Conservation (phyloP, 2,797 vertebrate genomes). For the Molothrus ater region DNA sequence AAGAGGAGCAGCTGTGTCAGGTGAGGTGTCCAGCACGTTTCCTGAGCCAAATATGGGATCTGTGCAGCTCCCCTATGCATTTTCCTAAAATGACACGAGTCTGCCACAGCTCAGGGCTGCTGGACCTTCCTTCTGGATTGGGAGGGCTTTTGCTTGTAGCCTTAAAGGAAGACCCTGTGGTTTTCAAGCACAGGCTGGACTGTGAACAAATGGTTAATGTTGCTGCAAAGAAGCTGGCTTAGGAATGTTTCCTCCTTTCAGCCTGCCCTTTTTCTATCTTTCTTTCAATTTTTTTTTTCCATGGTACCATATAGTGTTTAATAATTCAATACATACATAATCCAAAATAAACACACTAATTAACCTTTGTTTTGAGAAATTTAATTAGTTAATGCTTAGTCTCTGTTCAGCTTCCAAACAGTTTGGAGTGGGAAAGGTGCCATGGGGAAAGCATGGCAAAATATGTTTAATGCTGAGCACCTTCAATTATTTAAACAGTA, state of each 20-base stretch:
- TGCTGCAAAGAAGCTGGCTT: background rate
- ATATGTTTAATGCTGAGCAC: constrained; percentile 51
- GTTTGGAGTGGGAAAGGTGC: constrained; percentile 56
- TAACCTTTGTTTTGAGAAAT: constrained; percentile 68
- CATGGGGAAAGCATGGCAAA: constrained; percentile 45
- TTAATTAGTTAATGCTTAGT: constrained; percentile 57
- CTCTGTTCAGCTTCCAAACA: constrained; percentile 45
- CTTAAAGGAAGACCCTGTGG: background rate
- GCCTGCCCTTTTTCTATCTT: background rate
- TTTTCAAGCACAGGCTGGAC: background rate
- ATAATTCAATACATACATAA: constrained; percentile 31
- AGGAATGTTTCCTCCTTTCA: constrained; percentile 15
- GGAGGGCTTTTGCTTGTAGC: background rate
- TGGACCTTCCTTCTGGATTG: background rate
- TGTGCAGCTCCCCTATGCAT: background rate
- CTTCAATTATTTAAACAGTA: constrained; percentile 57
- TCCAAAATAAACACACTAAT: constrained; percentile 65
- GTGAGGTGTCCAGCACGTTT: fast-evolving
- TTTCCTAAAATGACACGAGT: background rate
- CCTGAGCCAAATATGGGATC: background rate
- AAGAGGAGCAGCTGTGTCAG: background rate
- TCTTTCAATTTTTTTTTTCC: background rate
- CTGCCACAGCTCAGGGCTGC: background rate
- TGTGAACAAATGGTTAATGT: background rate
- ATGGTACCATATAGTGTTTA: constrained; percentile 35